Evolutionary conservation across 1,140 invertebrate genomes (phyloP), one percentile per base, ranked within the genome.

Genomic region (Melitaea cinxia): DNA sequence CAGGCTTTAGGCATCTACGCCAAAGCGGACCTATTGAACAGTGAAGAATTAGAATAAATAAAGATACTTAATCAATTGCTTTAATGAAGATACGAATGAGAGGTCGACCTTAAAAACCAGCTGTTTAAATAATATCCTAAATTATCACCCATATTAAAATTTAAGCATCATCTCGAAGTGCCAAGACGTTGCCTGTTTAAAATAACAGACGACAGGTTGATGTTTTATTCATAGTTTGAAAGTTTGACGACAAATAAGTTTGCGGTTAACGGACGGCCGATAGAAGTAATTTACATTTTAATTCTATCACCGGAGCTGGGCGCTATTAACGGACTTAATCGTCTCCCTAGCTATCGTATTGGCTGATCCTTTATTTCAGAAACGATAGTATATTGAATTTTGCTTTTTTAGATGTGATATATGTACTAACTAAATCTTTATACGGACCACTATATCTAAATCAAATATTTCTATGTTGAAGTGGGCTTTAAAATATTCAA

Each of bases 111-210:
- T 6, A 26, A 26, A 26, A 26, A 2, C 24, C 6, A 4, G 24
- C 24, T 2, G 2, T 4, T 4, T 4, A 26, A 4, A 4, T 26
- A 26, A 6, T 26, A 26, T 26, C 6, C 2, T 26, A 26, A 26
- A 26, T 26, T 26, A 26, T 26, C 2, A 2, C 6, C 6, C 6
- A 26, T 26, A 26, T 26, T 26, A 26, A 26, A 26, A 26, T 6
- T 26, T 26, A 26, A 26, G 24, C 24, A 26, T 70, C 57, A 75
- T 78, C 77, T 82, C 77, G 75, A 82, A 82, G 78, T 73, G 65
- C 58, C 65, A 76, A 80, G 77, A 76, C 71, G 68, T 70, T 57
- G 69, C 65, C 73, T 74, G 72, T 68, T 78, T 78, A 75, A 82
- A 73, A 82, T 80, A 72, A 76, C 58, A 61, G 50, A 63, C 55